Evolutionary conservation across 2,888 invertebrate species (phyloP).

Genomic region (Priocnemis perturbator): DNA sequence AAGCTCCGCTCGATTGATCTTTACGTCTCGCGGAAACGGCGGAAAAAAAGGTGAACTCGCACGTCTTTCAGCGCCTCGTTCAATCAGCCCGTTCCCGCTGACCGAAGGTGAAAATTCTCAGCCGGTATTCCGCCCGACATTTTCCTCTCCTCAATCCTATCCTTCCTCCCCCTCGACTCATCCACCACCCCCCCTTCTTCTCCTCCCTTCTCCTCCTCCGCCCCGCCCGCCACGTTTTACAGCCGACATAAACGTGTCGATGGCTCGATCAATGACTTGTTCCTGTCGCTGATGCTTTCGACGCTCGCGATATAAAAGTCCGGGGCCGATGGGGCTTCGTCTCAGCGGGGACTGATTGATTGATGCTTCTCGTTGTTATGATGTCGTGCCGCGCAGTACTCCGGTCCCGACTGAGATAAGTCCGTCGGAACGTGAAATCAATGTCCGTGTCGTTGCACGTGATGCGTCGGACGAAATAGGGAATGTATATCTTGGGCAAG

Average conservation of each 20-base stretch:
- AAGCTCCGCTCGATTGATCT: constrained; percentile 15
- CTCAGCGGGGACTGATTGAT: too few species aligned
- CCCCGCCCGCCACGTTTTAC: background rate
- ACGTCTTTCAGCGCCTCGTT: constrained; percentile 31
- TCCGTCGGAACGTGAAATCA: too few species aligned
- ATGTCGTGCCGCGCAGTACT: too few species aligned
- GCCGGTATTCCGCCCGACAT: constrained; percentile 9
- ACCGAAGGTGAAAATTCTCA: constrained; percentile 34
- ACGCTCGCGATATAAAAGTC: too few species aligned
- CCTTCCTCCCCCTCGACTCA: background rate
- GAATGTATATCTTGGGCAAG: too few species aligned
- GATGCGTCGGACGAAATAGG: too few species aligned
- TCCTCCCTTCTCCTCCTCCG: background rate
- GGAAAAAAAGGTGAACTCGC: constrained; percentile 9
- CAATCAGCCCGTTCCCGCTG: constrained; percentile 16
- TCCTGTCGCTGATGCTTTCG: too few species aligned
- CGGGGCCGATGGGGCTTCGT: too few species aligned
- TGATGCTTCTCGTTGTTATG: too few species aligned
- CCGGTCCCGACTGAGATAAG: too few species aligned
- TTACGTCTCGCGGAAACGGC: constrained; percentile 4
- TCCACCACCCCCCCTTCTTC: background rate
- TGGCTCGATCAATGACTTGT: too few species aligned
- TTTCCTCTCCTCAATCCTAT: background rate
- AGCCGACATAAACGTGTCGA: background rate
- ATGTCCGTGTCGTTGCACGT: too few species aligned